Evolutionary conservation across 2,888 invertebrate species (phyloP), one percentile per base, ranked within the genome.

Genomic region (Dicyrtomina minuta): DNA sequence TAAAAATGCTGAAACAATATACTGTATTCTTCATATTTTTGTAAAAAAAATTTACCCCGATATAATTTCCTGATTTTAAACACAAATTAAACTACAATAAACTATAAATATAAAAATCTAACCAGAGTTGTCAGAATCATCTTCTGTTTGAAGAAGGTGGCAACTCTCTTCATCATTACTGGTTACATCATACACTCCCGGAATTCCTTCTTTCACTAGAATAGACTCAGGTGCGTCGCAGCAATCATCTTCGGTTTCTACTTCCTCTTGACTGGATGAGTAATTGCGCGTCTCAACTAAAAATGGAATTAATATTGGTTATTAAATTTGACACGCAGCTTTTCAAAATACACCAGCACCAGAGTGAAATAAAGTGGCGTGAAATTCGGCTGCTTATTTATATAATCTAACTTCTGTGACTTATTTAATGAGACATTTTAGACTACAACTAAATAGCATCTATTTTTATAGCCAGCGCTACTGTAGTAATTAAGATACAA

Each of bases 141-240:
- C 78, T 62, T 78, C 78, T 41, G 78, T 78, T 72, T 78, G 78
- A 46, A 78, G 68, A 49, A 78, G 69, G 60, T 78, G 78, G 68
- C 78, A 78, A 60, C 78, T 78, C 68, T 78, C 78, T 72, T 78
- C 78, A 58, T 78, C 78, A 65, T 78, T 74, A 66, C 76, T 76
- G 13, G 77, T 73, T 33, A 76, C 74, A 61, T 77, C 77, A 39
- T 77, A 77, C 6, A 75, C 75, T 12, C 76, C 75, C 33, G 74
- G 64, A 56, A 76, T 65, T 51, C 75, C 72, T 59, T 78, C 77
- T 55, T 78, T 78, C 56, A 75, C 71, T 71, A 74, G 73, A 51
- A 73, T 61, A 20, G 75, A 73, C 44, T 74, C 70, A 17, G 74
- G 71, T 51, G 72, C 73, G 53, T 76, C 77, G 64, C 75, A 74